Percentiles rank a stretch among this genome's conserved stretches.
These are phyloP conservation scores for Gnathonemus longibarbis DNA, from an alignment of 2,113 vertebrate species.

Conservation along the genomic window DNA sequence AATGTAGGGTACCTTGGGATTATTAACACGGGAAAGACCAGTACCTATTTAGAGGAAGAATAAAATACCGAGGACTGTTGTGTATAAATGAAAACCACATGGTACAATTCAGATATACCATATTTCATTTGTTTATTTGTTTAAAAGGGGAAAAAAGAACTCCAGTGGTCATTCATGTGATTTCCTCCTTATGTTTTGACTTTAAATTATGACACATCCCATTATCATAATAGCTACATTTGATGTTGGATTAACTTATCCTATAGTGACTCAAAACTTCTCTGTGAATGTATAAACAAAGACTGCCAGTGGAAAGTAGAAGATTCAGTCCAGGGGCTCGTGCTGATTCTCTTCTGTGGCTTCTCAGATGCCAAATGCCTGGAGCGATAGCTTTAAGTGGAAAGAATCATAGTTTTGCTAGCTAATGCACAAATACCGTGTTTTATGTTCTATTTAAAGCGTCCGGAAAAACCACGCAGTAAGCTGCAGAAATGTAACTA, in stretches of 20 bases:
- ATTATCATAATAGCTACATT: constrained; percentile 10
- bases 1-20: constrained; percentile 8
- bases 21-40: constrained; percentile 7
- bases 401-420: constrained; percentile 7
- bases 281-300: constrained; percentile 8
- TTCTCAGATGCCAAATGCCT: background rate
- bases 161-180: background rate
- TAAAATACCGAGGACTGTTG: background rate
- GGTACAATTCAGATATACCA: constrained; percentile 3
- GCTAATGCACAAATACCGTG: background rate
- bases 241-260: constrained; percentile 1
- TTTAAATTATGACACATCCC: background rate
- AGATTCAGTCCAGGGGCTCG: background rate
- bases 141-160: background rate
- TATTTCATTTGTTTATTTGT: background rate
- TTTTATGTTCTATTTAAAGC: background rate
- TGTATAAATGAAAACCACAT: background rate
- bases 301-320: background rate
- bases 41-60: background rate
- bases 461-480: background rate
- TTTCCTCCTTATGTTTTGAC: background rate
- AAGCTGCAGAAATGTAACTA: background rate
- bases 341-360: background rate
- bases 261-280: background rate
- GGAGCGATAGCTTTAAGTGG: background rate